These are phyloP conservation scores for Ephestia elutella DNA, from an alignment of 1,140 invertebrate species.

Conservation along the genomic window DNA sequence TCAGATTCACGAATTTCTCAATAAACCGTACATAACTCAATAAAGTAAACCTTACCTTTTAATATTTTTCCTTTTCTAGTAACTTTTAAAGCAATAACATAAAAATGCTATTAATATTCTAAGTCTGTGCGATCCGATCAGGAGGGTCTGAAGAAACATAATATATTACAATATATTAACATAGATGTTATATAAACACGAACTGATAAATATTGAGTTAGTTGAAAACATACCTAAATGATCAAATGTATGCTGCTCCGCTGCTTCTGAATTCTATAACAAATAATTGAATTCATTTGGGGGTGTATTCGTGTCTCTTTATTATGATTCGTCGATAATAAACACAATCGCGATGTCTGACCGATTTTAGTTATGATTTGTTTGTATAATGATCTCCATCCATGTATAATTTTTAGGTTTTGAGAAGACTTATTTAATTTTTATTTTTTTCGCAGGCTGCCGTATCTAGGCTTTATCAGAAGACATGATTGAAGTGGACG, in stretches of 20 bases:
- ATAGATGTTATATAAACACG: not conserved
- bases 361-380: too few species aligned
- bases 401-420: too few species aligned
- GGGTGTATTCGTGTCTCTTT: too few species aligned
- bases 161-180: constrained; percentile 21
- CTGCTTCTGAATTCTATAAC: not conserved
- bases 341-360: too few species aligned
- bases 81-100: not conserved
- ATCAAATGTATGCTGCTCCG: not conserved
- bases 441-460: not conserved
- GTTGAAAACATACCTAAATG: not conserved
- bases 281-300: too few species aligned
- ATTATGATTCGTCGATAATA: too few species aligned
- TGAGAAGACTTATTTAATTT: too few species aligned
- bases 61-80: not conserved
- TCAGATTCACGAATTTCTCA: not conserved
- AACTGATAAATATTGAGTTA: not conserved
- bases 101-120: constrained; percentile 20
- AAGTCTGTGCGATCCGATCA: constrained; percentile 8
- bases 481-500: constrained; percentile 60
- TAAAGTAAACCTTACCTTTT: too few species aligned
- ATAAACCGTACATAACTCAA: too few species aligned
- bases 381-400: too few species aligned
- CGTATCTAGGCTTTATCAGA: not conserved
- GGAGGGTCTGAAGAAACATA: constrained; percentile 11